Evolutionary conservation across 2,888 invertebrate genomes (phyloP).

Genomic region (Eristalinus aeneus): DNA sequence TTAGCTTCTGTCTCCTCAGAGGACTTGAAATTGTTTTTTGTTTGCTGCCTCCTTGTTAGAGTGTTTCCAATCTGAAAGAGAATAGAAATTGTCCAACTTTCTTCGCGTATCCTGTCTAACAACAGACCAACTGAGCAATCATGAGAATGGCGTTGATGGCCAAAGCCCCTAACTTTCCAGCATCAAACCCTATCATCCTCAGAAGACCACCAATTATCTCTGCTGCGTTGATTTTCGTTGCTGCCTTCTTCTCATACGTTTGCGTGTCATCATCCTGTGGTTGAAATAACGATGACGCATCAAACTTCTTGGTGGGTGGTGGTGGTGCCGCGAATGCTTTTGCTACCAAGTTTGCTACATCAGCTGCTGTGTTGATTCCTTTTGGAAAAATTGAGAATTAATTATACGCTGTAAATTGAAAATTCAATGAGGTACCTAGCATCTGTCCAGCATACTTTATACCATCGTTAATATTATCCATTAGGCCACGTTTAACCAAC

Average conservation of each 20-base stretch:
- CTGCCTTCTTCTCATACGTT: constrained; percentile 48
- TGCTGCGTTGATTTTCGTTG: constrained; percentile 44
- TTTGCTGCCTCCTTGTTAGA: constrained; percentile 70
- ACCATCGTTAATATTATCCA: constrained; percentile 79
- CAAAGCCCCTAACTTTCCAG: constrained; percentile 89
- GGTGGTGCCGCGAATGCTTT: constrained; percentile 81
- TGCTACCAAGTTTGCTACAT: constrained; percentile 84
- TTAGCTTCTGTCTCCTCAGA: constrained; percentile 37
- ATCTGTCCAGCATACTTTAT: constrained; percentile 79
- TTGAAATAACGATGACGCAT: constrained; percentile 29
- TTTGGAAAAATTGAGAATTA: not conserved
- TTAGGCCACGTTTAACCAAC: constrained; percentile 74
- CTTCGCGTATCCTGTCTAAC: constrained; percentile 24
- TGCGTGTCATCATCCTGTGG: constrained; percentile 34
- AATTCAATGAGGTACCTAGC: constrained; percentile 74
- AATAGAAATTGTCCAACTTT: not conserved
- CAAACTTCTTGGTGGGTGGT: constrained; percentile 72
- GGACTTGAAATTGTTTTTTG: constrained; percentile 22
- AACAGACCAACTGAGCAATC: constrained; percentile 89
- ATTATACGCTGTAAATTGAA: not conserved
- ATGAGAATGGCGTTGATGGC: constrained; percentile 92
- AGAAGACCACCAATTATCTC: constrained; percentile 82
- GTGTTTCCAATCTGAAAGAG: constrained; percentile 76
- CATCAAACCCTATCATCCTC: constrained; percentile 88
- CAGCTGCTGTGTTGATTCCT: constrained; percentile 82